A percentile compares a stretch with the other conserved stretches of the same genome.
phyloP scores from a whole-genome alignment of 2,888 invertebrate genomes.

The Stenurella melanura region DNA sequence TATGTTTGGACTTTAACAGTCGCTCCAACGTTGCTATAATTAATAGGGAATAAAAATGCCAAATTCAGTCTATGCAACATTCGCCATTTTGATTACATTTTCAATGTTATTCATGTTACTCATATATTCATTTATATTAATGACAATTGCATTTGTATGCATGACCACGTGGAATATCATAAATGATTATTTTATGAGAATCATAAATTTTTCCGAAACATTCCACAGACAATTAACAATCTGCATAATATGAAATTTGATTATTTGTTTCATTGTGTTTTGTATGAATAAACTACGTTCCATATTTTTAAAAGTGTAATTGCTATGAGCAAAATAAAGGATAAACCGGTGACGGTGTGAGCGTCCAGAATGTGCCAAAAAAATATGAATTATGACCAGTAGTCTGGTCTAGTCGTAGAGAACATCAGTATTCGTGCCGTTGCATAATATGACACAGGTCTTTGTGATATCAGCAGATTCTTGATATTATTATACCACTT shows the following conservation, averaged over 20 bases:
- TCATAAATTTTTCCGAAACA: neutral
- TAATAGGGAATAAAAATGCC: constrained; percentile 43
- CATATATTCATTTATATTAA: constrained; percentile 52
- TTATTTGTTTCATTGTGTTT: neutral
- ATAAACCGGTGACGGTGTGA: too few species aligned
- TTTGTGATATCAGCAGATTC: too few species aligned
- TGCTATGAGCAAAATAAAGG: too few species aligned
- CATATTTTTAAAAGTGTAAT: too few species aligned
- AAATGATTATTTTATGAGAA: constrained; percentile 27
- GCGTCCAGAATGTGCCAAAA: too few species aligned
- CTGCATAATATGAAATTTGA: neutral
- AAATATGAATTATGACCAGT: too few species aligned
- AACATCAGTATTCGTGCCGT: too few species aligned
- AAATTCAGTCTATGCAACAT: constrained; percentile 31
- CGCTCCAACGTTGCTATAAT: constrained; percentile 37
- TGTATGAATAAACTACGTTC: too few species aligned
- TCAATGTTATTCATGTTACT: constrained; percentile 47
- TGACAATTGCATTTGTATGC: constrained; percentile 48
- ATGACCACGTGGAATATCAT: constrained; percentile 4
- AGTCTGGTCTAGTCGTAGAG: too few species aligned
- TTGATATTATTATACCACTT: too few species aligned
- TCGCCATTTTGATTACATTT: constrained; percentile 51
- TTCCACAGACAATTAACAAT: neutral
- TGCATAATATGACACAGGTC: too few species aligned
- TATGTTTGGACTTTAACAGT: constrained; percentile 1